Evolutionary conservation across 2,888 invertebrate species (phyloP), one percentile per base, ranked within the genome.

Genomic region (Chymomyza caudatula): DNA sequence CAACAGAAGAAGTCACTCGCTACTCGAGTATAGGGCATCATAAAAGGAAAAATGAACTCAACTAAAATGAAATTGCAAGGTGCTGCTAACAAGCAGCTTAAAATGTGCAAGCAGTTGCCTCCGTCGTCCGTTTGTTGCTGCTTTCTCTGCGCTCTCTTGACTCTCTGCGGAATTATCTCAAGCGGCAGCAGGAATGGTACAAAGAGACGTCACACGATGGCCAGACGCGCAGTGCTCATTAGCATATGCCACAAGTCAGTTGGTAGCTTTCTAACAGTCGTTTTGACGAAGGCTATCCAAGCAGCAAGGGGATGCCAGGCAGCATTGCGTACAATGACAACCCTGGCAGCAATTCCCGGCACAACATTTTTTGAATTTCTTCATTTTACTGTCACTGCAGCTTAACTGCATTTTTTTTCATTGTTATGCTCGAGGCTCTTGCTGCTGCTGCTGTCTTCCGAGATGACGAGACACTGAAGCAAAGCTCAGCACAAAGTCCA

Each of bases 171-270:
- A 54, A 54, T 51, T 20, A 51, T 51, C 20, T 43, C 20, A 17
- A 53, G 20, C 59, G 49, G 42, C 25, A 29, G 49, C 65, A 54
- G 15, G 53, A 63, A 53, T n/a, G 44, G 2, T n/a, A 44, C 25
- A 19, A 42, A 37, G 13, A 47, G 42, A 19, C 25, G 19, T 3
- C 53, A 54, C 11, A 13, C 1, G 64, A 37, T 43, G 23, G 59
- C 60, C 59, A 71, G 54, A 25, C 15, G 67, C 80, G 70, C 53
- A 67, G 78, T 65, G 67, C 81, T 85, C 84, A 85, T 82, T 82
- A 82, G 81, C 81, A 82, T 82, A 85, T 80, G 86, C 84, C 84
- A 78, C 70, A 83, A 79, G 78, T 80, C 76, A 76, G 78, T 71
- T 66, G 71, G 59, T 60, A 23, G 15, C 22, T 53, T 8, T 20